Conservation (phyloP, 2,797 vertebrate species). For the Malurus splendens region DNA sequence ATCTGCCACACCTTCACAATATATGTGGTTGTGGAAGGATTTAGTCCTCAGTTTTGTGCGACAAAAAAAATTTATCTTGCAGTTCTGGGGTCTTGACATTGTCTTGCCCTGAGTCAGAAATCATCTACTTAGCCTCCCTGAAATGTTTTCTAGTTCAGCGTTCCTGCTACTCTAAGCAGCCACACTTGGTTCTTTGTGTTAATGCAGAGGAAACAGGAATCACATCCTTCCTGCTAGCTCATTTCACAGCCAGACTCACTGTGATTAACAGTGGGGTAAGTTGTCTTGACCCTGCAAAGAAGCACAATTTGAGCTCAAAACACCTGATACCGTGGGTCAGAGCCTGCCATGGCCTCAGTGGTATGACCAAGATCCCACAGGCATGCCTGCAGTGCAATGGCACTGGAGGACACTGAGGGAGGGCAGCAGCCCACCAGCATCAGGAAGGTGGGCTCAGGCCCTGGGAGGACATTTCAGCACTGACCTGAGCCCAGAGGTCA, state of each 20-base stretch:
- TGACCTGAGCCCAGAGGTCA: rapidly evolving
- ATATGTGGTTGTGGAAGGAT: background rate
- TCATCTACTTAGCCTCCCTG: background rate
- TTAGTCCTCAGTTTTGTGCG: background rate
- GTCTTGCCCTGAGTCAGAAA: background rate
- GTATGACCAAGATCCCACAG: rapidly evolving
- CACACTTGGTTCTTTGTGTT: background rate
- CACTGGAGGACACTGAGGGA: background rate
- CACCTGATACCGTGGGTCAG: background rate
- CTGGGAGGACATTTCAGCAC: rapidly evolving
- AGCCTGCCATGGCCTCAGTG: background rate
- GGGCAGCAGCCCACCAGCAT: background rate
- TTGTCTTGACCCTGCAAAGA: background rate
- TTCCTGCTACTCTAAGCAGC: background rate
- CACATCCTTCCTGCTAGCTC: background rate
- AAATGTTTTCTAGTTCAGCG: background rate
- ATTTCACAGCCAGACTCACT: background rate
- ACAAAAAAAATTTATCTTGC: background rate
- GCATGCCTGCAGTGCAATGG: rapidly evolving
- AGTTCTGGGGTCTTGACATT: background rate
- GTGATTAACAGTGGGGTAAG: background rate
- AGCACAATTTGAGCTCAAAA: background rate
- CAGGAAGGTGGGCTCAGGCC: background rate
- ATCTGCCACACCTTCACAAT: background rate
- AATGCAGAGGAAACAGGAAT: background rate